Percentiles rank a stretch among this genome's conserved stretches.
phyloP scores from a whole-genome alignment of 2,797 vertebrate genomes.

The Muscicapa striata region DNA sequence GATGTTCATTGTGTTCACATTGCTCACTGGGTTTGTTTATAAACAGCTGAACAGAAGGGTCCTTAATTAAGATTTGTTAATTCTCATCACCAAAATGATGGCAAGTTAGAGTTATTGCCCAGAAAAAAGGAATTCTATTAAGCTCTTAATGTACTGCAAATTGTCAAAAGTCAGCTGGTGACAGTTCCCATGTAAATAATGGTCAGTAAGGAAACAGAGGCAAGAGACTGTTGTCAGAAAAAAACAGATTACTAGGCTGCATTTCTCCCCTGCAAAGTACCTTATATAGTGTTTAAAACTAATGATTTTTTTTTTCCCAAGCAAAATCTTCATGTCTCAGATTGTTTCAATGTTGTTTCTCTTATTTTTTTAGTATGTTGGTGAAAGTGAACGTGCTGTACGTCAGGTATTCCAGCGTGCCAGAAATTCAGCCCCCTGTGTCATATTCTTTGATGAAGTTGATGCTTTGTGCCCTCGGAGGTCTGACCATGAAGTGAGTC shows the following conservation, averaged over 20 bases:
- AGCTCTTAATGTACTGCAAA: not conserved
- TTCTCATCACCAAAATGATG: not conserved
- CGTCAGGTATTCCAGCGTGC: slow-evolving; percentile 95
- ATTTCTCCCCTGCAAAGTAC: not conserved
- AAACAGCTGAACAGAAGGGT: not conserved
- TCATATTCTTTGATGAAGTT: slow-evolving; percentile 97
- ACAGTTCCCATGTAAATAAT: not conserved
- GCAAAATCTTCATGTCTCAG: not conserved
- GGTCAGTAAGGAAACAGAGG: not conserved
- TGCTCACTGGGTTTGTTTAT: not conserved
- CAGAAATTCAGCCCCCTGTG: slow-evolving; percentile 91
- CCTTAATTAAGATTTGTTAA: not conserved
- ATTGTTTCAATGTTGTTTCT: not conserved
- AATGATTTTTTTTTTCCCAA: not conserved
- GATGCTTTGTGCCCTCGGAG: slow-evolving; percentile 95
- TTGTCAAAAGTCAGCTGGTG: not conserved
- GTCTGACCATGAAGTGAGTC: slow-evolving; percentile 88
- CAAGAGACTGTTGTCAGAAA: not conserved
- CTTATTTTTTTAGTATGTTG: slow-evolving; percentile 86
- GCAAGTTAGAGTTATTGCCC: not conserved
- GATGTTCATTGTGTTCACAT: not conserved
- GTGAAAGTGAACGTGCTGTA: slow-evolving; percentile 94
- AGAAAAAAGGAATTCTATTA: not conserved
- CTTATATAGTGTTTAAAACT: not conserved
- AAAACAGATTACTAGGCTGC: not conserved